phyloP scores from a whole-genome alignment of 2,797 vertebrate genomes.

The Molossus alvarezi region DNA sequence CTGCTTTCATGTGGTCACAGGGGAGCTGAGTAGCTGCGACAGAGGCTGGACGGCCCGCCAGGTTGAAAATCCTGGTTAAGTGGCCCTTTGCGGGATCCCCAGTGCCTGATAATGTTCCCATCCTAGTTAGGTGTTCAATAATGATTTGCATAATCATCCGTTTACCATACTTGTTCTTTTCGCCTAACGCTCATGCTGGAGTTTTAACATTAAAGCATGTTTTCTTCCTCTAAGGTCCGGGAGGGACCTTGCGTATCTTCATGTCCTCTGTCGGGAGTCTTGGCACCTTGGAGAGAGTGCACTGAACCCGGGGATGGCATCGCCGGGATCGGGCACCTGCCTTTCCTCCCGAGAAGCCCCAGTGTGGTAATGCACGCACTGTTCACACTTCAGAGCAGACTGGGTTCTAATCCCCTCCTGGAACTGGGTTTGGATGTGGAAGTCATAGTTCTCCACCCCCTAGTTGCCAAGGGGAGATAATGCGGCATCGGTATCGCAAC shows the following conservation, averaged over 20 bases:
- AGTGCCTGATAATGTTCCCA: not conserved
- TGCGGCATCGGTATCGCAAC: not conserved
- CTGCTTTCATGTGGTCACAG: not conserved
- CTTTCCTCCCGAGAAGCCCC: conserved; percentile 63
- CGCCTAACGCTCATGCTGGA: not conserved
- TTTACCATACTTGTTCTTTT: not conserved
- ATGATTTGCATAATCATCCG: not conserved
- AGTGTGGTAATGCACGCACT: conserved; percentile 78
- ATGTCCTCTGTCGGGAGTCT: not conserved
- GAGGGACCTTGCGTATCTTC: not conserved
- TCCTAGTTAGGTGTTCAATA: not conserved
- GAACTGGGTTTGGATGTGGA: conserved; percentile 65
- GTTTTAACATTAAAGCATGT: not conserved
- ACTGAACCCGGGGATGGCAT: not conserved
- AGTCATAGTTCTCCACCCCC: conserved; percentile 79
- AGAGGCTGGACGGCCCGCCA: not conserved
- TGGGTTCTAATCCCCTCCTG: conserved; percentile 77
- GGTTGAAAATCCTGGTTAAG: not conserved
- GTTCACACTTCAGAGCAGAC: conserved; percentile 73
- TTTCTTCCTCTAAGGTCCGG: not conserved
- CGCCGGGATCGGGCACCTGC: not conserved
- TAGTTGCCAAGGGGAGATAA: conserved; percentile 76
- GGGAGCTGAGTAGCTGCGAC: not conserved
- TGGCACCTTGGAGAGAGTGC: not conserved
- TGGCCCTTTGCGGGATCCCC: not conserved